Conservation (phyloP, 2,888 invertebrate species). For the Marasmarcha lunaedactyla region DNA sequence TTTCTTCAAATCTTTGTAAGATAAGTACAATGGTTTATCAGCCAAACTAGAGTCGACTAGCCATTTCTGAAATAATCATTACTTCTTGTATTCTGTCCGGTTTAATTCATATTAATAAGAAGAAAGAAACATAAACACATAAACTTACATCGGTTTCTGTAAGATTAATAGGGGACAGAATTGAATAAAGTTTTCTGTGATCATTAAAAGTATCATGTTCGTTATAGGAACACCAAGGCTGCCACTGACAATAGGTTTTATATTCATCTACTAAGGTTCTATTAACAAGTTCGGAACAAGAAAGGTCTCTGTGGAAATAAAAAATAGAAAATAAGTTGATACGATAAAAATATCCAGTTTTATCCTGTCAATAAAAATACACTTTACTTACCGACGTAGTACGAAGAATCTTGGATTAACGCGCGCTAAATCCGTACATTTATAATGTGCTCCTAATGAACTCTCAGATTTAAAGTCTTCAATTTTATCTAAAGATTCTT, state of each 20-base stretch:
- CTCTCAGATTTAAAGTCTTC: conserved; percentile 26
- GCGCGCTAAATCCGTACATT: conserved; percentile 37
- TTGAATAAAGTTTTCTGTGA: conserved; percentile 36
- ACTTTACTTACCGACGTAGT: conserved; percentile 33
- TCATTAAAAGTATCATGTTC: conserved; percentile 51
- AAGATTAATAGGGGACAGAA: conserved; percentile 41
- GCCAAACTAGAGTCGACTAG: conserved; percentile 46
- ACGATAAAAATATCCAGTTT: not conserved
- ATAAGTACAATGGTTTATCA: conserved; percentile 37
- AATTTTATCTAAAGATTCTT: conserved; percentile 15
- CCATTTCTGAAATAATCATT: conserved; percentile 48
- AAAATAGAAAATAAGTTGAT: conserved; percentile 3
- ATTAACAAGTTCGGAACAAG: conserved; percentile 50
- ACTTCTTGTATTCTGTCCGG: too few species aligned
- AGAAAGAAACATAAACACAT: too few species aligned
- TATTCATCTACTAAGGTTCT: conserved; percentile 36
- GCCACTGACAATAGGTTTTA: conserved; percentile 35
- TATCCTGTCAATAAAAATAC: too few species aligned
- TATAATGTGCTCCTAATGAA: conserved; percentile 28
- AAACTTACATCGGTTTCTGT: conserved; percentile 46
- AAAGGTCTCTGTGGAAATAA: conserved; percentile 35
- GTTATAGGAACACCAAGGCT: conserved; percentile 50
- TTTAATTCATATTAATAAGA: too few species aligned
- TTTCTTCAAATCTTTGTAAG: conserved; percentile 41
- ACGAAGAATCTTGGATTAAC: conserved; percentile 44